Evolutionary conservation across 2,797 vertebrate species (phyloP), one percentile per base, ranked within the genome.

Genomic region (Furcifer pardalis): DNA sequence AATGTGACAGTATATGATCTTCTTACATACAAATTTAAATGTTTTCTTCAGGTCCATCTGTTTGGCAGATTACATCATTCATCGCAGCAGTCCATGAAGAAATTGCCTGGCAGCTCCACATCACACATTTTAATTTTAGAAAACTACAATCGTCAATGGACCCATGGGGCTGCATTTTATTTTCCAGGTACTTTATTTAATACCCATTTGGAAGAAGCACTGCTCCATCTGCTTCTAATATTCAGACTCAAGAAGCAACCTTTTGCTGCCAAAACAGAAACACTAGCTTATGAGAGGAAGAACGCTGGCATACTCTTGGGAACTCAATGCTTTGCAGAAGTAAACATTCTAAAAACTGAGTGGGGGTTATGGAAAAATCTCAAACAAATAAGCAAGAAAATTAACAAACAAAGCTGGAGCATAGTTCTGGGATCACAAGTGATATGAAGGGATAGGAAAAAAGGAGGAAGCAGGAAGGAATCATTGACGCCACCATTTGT

Each of bases 21-120:
- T 74, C 84, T 82, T 79, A 65, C 19, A 86, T 44, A 75, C 40
- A 80, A 30, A 40, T 32, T 88, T 89, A 88, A 86, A 87, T 82
- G 65, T 71, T 90, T 86, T 83, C 82, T 86, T 86, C 86, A 25
- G 1, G 77, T 79, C 91, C 87, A 92, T 91, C 91, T 93, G 86
- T 82, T 89, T 5, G 81, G 84, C 12, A 63, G 2, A 93, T 46
- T 86, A 92, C 92, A 49, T 79, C 23, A 89, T 89, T 91, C 87
- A 83, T 82, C 40, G 78, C 4, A 19, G 87, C 73, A 91, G 77
- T 91, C 21, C 5, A 71, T 6, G 79, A 60, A 77, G 32, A 23
- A 46, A 60, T 71, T 1, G 46, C 32, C 71, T 87, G 84, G 89
- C 68, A 91, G 88, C 83, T 89, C 82, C 46, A 84, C 76, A 65